A percentile compares a stretch with the other conserved stretches of the same genome.
Evolutionary conservation across 2,113 vertebrate genomes (phyloP).

Genomic region (Galbula dea): DNA sequence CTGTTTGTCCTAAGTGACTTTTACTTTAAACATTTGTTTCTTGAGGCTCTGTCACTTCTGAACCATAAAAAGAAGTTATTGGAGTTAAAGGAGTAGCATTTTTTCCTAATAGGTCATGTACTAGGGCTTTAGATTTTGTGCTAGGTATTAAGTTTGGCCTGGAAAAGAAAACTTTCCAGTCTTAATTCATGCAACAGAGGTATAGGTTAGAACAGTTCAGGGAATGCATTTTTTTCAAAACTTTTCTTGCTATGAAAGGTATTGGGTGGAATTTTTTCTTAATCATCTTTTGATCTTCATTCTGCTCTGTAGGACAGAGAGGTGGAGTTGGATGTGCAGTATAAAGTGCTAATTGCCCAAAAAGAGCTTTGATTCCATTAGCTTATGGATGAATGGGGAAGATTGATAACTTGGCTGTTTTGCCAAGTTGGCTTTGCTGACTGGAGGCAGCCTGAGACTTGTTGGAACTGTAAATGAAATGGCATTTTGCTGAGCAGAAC

Average conservation of each 20-base stretch:
- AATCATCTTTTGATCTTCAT: constrained; percentile 19
- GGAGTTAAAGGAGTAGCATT: not conserved
- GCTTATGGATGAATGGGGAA: not conserved
- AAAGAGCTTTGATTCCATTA: not conserved
- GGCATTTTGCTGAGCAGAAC: not conserved
- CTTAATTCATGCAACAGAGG: not conserved
- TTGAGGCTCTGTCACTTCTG: not conserved
- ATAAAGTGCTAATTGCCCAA: not conserved
- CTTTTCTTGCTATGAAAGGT: not conserved
- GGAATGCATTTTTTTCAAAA: not conserved
- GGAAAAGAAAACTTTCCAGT: not conserved
- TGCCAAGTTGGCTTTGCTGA: not conserved
- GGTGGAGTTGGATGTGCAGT: not conserved
- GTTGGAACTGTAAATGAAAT: not conserved
- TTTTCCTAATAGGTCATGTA: not conserved
- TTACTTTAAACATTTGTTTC: not conserved
- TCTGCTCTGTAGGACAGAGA: not conserved
- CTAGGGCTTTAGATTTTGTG: not conserved
- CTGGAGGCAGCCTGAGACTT: not conserved
- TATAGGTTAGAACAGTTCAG: not conserved
- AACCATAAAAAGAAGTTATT: not conserved
- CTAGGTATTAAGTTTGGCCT: not conserved
- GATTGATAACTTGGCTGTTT: not conserved
- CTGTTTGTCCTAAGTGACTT: not conserved
- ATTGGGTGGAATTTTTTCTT: not conserved